These are phyloP conservation scores for Arge pagana DNA, from an alignment of 2,888 invertebrate species.

Conservation along the genomic window DNA sequence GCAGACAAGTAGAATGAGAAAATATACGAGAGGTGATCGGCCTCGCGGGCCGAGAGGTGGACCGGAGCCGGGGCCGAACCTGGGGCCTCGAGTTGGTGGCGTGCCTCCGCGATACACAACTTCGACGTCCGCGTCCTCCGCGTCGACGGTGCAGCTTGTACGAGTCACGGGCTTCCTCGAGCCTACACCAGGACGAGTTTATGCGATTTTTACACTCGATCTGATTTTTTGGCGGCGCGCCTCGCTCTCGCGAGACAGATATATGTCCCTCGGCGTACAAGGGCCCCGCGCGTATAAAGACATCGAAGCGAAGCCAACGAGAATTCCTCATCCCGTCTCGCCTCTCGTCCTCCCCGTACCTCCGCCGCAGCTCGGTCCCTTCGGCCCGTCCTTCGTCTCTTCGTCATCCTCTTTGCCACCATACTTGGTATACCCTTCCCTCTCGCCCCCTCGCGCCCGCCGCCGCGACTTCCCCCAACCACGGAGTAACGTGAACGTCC, in stretches of 20 bases:
- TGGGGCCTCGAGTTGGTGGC: not conserved
- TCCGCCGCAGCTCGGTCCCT: constrained; percentile 20
- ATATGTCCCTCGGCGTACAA: constrained; percentile 57
- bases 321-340: constrained; percentile 56
- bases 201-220: constrained; percentile 59
- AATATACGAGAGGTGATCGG: constrained; percentile 57
- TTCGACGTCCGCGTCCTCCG: not conserved
- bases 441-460: too few relatives aligned
- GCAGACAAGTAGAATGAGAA: constrained; percentile 51
- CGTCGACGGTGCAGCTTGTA: constrained; percentile 25
- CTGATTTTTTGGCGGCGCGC: constrained; percentile 59
- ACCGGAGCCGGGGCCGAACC: constrained; percentile 13
- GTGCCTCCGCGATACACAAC: not conserved
- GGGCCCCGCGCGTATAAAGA: constrained; percentile 59
- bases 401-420: constrained; percentile 53
- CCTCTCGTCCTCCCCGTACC: constrained; percentile 41
- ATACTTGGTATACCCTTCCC: constrained; percentile 51
- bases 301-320: constrained; percentile 58
- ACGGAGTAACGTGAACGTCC: constrained; percentile 17
- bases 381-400: constrained; percentile 36
- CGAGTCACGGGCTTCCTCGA: constrained; percentile 26
- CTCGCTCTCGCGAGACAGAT: constrained; percentile 56
- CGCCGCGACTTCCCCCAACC: too few relatives aligned
- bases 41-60: constrained; percentile 28
- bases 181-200: constrained; percentile 53